A percentile compares a stretch with the other conserved stretches of the same genome.
Conservation (phyloP, 2,888 invertebrate genomes). For the Drosophila recens region DNA sequence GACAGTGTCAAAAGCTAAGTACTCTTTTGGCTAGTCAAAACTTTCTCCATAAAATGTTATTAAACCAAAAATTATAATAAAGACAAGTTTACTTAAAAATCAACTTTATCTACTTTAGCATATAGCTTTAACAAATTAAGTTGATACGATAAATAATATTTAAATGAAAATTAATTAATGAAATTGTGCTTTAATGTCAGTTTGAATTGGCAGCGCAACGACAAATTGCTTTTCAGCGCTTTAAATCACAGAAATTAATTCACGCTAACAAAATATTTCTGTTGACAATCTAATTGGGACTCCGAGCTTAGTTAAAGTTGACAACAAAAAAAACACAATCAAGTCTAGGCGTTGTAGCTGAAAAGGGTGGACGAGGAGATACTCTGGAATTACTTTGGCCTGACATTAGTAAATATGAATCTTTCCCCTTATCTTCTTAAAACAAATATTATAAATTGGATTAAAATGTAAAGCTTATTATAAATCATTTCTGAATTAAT, state of each 20-base stretch:
- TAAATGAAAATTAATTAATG: constrained; percentile 26
- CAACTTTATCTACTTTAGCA: neutral
- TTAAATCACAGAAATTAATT: constrained; percentile 69
- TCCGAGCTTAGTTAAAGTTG: constrained; percentile 24
- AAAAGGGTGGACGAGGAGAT: neutral
- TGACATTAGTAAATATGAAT: too few species aligned
- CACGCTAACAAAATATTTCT: constrained; percentile 54
- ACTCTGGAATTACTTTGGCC: neutral
- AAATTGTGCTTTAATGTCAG: constrained; percentile 26
- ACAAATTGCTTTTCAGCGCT: constrained; percentile 45
- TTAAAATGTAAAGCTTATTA: too few species aligned
- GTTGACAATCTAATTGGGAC: constrained; percentile 73
- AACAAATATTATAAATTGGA: too few species aligned
- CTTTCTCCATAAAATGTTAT: constrained; percentile 31
- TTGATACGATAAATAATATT: neutral
- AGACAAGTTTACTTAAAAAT: neutral
- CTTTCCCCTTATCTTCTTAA: too few species aligned
- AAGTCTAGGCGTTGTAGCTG: neutral
- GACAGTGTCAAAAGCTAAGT: constrained; percentile 11
- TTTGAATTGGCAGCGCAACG: constrained; percentile 33
- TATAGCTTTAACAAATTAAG: constrained; percentile 1
- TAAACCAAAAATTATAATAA: constrained; percentile 2
- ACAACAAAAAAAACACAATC: constrained; percentile 6
- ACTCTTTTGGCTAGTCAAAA: constrained; percentile 1
- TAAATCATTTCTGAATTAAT: too few species aligned